Evolutionary conservation across 1,140 invertebrate genomes (phyloP).

Genomic region (Popillia japonica): DNA sequence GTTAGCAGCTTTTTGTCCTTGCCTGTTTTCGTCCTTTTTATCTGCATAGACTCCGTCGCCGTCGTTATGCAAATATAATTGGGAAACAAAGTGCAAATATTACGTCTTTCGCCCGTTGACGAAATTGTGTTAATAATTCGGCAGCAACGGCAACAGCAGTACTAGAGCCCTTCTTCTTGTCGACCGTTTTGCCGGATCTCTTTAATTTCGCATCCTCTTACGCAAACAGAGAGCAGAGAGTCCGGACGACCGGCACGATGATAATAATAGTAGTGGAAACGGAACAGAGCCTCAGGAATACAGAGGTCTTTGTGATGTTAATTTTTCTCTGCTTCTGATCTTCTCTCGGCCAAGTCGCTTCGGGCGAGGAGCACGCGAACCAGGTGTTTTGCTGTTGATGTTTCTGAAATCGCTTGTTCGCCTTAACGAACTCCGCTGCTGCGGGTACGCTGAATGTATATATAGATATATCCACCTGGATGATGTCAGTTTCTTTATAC

Average conservation of each 20-base stretch:
- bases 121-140: conserved; percentile 32
- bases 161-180: not conserved
- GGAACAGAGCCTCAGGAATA: not conserved
- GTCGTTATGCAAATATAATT: conserved; percentile 26
- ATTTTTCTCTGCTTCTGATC: conserved; percentile 26
- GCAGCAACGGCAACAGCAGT: not conserved
- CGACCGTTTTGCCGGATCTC: not conserved
- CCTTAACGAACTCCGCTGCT: not conserved
- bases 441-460: not conserved
- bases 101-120: conserved; percentile 8
- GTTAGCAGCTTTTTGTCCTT: not conserved
- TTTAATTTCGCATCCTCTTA: conserved; percentile 30
- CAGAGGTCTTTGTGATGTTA: conserved; percentile 21
- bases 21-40: not conserved
- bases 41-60: not conserved
- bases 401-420: conserved; percentile 24
- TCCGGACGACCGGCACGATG: not conserved
- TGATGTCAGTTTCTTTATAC: not conserved
- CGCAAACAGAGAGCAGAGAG: not conserved
- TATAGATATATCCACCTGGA: not conserved
- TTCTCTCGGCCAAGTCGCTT: not conserved
- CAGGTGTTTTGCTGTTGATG: conserved; percentile 33
- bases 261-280: conserved; percentile 23
- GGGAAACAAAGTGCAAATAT: conserved; percentile 24
- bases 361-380: not conserved